Evolutionary conservation across 1,140 invertebrate genomes (phyloP), one percentile per base, ranked within the genome.

Genomic region (Euschistus heros): DNA sequence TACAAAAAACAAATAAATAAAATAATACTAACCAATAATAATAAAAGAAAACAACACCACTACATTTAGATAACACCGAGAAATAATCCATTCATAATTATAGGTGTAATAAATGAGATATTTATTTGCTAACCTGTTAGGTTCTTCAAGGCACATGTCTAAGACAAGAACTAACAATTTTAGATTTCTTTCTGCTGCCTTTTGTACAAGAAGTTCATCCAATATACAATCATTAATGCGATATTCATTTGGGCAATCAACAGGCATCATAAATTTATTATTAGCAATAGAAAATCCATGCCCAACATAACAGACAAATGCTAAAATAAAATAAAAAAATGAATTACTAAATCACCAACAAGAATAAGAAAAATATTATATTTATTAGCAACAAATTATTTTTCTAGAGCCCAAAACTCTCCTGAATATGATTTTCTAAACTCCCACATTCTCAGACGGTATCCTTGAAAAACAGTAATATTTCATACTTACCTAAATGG

Each of bases 241-340:
- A 27, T 57, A 57, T 27, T 57, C 54, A 57, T 27, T 26, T 27
- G 54, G 54, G 24, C 54, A 57, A 26, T 57, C 54, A 22, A 57
- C 22, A 24, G 54, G 54, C 54, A 57, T 57, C 54, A 57, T 57
- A 24, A 57, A 57, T 26, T 57, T 57, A 26, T 57, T 57, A 57
- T 22, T 57, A 10, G 54, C 18, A 24, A 57, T 2, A 0, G 24
- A 26, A 26, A 57, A 57, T 57, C 54, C 54, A 57, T 57, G 54
- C 5, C 54, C 54, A 57, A 57, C 24, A 26, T 57, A 57, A 26
- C 54, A 57, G 8, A 57, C 18, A 26, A 57, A 57, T 10, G 54
- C 54, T 57, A 26, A 24, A 57, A 57, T 20, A 18, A 50, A 20
- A 50, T n/a, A 22, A 50, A 50, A 44, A 10, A 44, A 44, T 44